These are phyloP conservation scores for Drosophila sordidula DNA, from an alignment of 2,888 invertebrate genomes.

Conservation along the genomic window DNA sequence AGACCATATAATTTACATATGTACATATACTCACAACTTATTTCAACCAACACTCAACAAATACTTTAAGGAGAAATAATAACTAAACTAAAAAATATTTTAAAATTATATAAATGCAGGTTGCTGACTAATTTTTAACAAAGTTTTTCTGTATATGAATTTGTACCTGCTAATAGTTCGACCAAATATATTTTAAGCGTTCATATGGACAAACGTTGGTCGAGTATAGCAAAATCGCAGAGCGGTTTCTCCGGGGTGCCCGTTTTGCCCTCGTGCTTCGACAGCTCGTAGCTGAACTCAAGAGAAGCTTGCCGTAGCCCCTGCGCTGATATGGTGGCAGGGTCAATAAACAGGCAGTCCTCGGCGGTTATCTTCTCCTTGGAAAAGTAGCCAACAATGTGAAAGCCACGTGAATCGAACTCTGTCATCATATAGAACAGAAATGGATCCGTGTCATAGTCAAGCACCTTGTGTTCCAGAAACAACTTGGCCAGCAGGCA, in stretches of 20 bases:
- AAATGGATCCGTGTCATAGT: conserved; percentile 99
- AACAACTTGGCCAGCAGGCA: conserved; percentile 98
- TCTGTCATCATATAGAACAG: conserved; percentile 95
- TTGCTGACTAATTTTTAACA: no score
- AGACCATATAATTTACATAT: no score
- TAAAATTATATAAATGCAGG: no score
- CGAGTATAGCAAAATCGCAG: conserved; percentile 97
- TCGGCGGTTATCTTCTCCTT: conserved; percentile 99
- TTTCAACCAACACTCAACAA: no score
- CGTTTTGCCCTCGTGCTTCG: conserved; percentile 98
- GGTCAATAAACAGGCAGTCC: conserved; percentile 98
- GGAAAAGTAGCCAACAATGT: conserved; percentile 99
- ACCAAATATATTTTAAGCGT: no score
- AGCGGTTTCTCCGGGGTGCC: conserved; percentile 99
- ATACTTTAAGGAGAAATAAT: no score
- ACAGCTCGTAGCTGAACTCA: conserved; percentile 99
- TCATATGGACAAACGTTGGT: no score
- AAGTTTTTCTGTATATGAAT: no score
- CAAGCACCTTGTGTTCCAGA: conserved; percentile 98
- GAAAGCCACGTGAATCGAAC: conserved; percentile 96
- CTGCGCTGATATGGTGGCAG: conserved; percentile 99
- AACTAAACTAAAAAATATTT: no score
- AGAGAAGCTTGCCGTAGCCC: conserved; percentile 98
- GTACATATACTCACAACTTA: no score
- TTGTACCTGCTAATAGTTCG: no score